Conservation (phyloP, 2,797 vertebrate species). For the Schizopygopsis pylzovi region DNA sequence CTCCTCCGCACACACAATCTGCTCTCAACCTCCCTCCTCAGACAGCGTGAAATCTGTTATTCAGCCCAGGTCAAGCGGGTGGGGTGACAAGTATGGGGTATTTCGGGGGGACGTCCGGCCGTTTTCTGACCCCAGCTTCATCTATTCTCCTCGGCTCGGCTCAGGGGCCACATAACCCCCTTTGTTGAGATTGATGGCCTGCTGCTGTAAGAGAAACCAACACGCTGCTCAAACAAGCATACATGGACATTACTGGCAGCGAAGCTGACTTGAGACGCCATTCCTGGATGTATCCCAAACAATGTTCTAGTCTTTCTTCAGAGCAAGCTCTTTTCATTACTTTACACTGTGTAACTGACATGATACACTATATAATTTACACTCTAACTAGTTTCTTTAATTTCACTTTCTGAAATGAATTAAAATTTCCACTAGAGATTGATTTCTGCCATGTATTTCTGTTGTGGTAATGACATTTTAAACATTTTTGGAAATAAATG, state of each 20-base stretch:
- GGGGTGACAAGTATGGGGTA: constrained; percentile 39
- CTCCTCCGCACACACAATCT: constrained; percentile 52
- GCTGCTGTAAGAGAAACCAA: constrained; percentile 62
- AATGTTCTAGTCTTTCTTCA: not conserved
- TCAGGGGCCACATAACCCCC: constrained; percentile 59
- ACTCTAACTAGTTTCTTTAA: not conserved
- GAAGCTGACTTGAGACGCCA: constrained; percentile 16
- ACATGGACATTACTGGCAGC: constrained; percentile 3
- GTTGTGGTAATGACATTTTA: not conserved
- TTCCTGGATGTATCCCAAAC: constrained; percentile 1
- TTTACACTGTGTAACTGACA: constrained; percentile 1
- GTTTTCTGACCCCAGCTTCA: constrained; percentile 65
- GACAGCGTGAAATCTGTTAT: constrained; percentile 70
- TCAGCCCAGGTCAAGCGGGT: constrained; percentile 30
- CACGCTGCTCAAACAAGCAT: constrained; percentile 46
- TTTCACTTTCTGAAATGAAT: not conserved
- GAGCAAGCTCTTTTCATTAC: not conserved
- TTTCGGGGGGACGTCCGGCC: constrained; percentile 44
- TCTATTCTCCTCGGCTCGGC: constrained; percentile 62
- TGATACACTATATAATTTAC: not conserved
- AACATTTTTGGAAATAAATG: not conserved
- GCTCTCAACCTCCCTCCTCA: constrained; percentile 61
- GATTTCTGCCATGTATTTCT: not conserved
- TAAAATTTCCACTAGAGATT: not conserved
- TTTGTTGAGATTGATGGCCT: constrained; percentile 69